Conservation (phyloP, 2,797 vertebrate genomes). For the Furcifer pardalis region DNA sequence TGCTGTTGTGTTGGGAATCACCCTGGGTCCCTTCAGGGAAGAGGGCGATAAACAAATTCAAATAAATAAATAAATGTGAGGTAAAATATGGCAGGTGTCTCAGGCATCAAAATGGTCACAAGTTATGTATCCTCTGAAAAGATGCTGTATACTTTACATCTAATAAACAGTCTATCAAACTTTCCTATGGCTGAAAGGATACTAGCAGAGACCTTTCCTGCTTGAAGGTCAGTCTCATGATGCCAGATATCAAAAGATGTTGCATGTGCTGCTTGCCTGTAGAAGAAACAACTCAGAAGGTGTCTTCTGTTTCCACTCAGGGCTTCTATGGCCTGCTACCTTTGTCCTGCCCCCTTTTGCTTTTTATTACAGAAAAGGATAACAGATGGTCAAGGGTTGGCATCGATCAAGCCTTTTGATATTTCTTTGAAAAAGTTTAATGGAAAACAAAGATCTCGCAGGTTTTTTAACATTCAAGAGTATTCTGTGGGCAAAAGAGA, state of each 20-base stretch:
- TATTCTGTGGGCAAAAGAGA: neutral
- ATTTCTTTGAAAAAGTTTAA: neutral
- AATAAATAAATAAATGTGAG: too few relatives aligned
- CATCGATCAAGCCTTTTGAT: neutral
- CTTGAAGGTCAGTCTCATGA: neutral
- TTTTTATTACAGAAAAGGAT: neutral
- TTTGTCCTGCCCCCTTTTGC: neutral
- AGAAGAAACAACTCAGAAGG: neutral
- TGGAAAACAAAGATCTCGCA: too few relatives aligned
- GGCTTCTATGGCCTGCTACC: neutral
- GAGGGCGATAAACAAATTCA: too few relatives aligned
- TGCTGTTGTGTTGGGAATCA: too few relatives aligned
- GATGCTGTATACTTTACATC: neutral
- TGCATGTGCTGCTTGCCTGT: neutral
- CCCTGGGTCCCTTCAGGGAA: too few relatives aligned
- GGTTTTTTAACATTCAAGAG: neutral
- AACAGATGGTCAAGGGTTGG: too few relatives aligned
- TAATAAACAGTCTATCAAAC: neutral
- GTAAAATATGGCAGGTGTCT: too few relatives aligned
- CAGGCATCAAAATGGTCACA: neutral
- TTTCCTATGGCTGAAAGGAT: neutral
- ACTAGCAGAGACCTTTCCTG: neutral
- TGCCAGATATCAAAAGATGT: neutral
- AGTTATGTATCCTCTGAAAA: neutral
- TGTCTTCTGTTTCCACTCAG: neutral